A percentile compares a stretch with the other conserved stretches of the same genome.
Evolutionary conservation across 2,113 vertebrate species (phyloP).

Genomic region (Mustela nigripes): DNA sequence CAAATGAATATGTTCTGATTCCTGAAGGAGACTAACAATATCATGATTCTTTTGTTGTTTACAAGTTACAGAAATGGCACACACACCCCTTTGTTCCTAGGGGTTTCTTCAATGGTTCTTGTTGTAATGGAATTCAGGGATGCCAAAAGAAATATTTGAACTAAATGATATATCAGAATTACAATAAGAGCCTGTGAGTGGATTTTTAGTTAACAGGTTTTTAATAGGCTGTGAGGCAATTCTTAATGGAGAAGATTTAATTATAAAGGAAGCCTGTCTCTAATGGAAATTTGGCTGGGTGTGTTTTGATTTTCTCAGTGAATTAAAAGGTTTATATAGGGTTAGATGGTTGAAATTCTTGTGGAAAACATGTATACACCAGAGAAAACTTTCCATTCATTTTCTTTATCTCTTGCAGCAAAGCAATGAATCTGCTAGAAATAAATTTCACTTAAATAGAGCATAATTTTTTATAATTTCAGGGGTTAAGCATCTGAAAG

Average conservation of each 20-base stretch:
- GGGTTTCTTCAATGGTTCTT: slow-evolving; percentile 62
- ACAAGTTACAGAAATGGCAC: slow-evolving; percentile 47
- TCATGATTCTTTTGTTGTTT: slow-evolving; percentile 60
- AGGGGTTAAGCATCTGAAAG: slow-evolving; percentile 92
- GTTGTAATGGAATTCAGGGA: not conserved
- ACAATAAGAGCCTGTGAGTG: slow-evolving; percentile 18
- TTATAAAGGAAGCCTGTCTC: slow-evolving; percentile 43
- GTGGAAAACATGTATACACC: slow-evolving; percentile 23
- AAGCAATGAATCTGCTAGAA: slow-evolving; percentile 26
- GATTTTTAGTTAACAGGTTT: slow-evolving; percentile 58
- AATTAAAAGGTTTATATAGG: slow-evolving; percentile 53
- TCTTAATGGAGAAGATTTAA: slow-evolving; percentile 59
- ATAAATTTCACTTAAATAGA: slow-evolving; percentile 71
- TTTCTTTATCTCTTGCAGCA: slow-evolving; percentile 47
- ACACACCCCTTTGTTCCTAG: slow-evolving; percentile 50
- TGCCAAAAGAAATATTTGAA: slow-evolving; percentile 67
- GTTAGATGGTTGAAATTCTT: not conserved
- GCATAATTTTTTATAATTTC: slow-evolving; percentile 82
- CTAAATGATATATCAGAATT: slow-evolving; percentile 33
- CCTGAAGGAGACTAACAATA: slow-evolving; percentile 50
- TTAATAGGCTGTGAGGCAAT: slow-evolving; percentile 66
- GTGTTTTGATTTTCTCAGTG: not conserved
- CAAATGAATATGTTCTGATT: not conserved
- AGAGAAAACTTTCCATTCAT: not conserved
- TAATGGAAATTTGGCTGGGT: slow-evolving; percentile 57